A percentile compares a stretch with the other conserved stretches of the same genome.
phyloP scores from a whole-genome alignment of 2,888 invertebrate genomes.

The Argynnis bischoffii region DNA sequence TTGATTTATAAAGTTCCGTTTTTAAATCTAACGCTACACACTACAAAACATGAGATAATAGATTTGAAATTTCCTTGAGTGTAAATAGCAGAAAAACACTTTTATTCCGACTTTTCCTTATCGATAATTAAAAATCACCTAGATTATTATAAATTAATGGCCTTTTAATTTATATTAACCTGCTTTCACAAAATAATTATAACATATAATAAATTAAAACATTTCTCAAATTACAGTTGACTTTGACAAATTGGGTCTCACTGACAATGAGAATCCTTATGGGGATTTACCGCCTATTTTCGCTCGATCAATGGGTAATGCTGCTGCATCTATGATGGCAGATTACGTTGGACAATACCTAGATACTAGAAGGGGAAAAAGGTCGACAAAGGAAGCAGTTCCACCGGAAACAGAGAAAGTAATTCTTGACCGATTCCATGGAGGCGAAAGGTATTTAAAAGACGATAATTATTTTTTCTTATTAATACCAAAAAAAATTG shows the following conservation, averaged over 20 bases:
- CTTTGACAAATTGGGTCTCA: slow-evolving; percentile 91
- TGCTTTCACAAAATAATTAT: too few species aligned
- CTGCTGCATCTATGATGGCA: slow-evolving; percentile 86
- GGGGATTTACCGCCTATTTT: slow-evolving; percentile 90
- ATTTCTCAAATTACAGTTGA: slow-evolving; percentile 83
- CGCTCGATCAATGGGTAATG: slow-evolving; percentile 88
- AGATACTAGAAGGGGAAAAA: slow-evolving; percentile 82
- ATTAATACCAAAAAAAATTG: too few species aligned
- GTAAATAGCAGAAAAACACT: too few species aligned
- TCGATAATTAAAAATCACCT: too few species aligned
- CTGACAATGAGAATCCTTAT: slow-evolving; percentile 94
- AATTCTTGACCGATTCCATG: slow-evolving; percentile 84
- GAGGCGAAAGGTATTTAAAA: slow-evolving; percentile 85
- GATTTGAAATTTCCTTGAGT: too few species aligned
- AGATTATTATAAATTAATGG: too few species aligned
- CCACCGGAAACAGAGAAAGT: slow-evolving; percentile 64
- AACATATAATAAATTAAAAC: background rate
- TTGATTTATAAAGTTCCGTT: too few species aligned
- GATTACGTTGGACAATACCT: slow-evolving; percentile 89
- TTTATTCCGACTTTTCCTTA: too few species aligned
- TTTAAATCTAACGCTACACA: too few species aligned
- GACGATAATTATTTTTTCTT: too few species aligned
- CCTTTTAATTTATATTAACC: too few species aligned
- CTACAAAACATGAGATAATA: too few species aligned
- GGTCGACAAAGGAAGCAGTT: slow-evolving; percentile 55